A percentile compares a stretch with the other conserved stretches of the same genome.
These are phyloP conservation scores for Odontesthes bonariensis DNA, from an alignment of 2,113 vertebrate genomes.

Conservation along the genomic window DNA sequence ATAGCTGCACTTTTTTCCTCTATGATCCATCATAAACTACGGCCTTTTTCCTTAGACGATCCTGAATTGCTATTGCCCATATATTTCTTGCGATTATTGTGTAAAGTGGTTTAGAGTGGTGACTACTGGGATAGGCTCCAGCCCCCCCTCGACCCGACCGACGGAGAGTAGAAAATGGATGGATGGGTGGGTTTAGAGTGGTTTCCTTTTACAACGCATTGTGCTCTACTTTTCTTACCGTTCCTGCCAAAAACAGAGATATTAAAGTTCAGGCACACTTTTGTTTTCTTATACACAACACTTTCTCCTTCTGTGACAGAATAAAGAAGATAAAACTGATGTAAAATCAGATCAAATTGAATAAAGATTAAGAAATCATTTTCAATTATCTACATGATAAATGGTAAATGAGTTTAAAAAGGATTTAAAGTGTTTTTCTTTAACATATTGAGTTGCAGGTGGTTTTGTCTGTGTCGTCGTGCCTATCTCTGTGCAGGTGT, in stretches of 20 bases:
- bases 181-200: too few relatives aligned
- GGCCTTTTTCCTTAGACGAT: slow-evolving; percentile 39
- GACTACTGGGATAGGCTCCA: too few relatives aligned
- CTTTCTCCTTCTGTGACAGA: not conserved
- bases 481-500: slow-evolving; percentile 13
- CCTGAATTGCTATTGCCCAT: not conserved
- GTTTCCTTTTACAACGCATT: not conserved
- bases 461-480: slow-evolving; percentile 3
- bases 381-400: not conserved
- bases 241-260: not conserved
- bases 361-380: not conserved
- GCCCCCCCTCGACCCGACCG: too few relatives aligned
- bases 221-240: slow-evolving; percentile 12
- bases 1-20: slow-evolving; percentile 1
- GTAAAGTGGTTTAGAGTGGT: too few relatives aligned
- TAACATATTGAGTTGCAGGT: not conserved
- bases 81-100: slow-evolving; percentile 1
- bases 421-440: not conserved
- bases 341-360: not conserved
- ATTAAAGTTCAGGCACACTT: too few relatives aligned
- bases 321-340: not conserved
- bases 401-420: not conserved
- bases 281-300: not conserved
- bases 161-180: too few relatives aligned
- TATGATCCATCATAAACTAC: slow-evolving; percentile 18